These are phyloP conservation scores for Bambusicola thoracicus DNA, from an alignment of 2,113 vertebrate species.

Conservation along the genomic window DNA sequence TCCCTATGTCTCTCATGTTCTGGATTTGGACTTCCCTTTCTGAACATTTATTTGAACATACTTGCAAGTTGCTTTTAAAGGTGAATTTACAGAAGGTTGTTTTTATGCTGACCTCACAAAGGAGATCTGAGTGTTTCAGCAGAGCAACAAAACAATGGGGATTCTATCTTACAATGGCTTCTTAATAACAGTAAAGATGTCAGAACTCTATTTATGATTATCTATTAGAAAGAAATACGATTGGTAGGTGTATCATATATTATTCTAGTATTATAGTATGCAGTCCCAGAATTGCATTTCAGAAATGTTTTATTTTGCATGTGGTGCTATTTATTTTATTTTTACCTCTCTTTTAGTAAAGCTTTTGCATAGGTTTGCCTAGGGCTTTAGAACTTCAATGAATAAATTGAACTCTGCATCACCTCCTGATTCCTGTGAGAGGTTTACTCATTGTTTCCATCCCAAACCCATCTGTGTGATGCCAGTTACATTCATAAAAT, in stretches of 20 bases:
- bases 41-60: neutral
- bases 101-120: neutral
- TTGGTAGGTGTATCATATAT: neutral
- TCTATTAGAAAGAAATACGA: neutral
- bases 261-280: neutral
- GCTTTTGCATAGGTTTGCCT: neutral
- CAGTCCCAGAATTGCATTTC: neutral
- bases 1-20: neutral
- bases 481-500: conserved; percentile 19
- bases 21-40: neutral
- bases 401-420: neutral
- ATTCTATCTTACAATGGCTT: neutral
- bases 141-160: neutral
- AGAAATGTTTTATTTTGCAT: neutral
- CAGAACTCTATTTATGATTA: neutral
- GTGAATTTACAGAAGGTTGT: neutral
- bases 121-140: neutral
- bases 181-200: neutral
- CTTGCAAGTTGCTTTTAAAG: neutral
- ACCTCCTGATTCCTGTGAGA: neutral
- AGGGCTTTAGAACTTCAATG: neutral
- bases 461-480: neutral
- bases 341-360: neutral
- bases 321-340: neutral
- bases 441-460: neutral